Conservation (phyloP, 2,888 invertebrate genomes). For the Anthrax anthrax region DNA sequence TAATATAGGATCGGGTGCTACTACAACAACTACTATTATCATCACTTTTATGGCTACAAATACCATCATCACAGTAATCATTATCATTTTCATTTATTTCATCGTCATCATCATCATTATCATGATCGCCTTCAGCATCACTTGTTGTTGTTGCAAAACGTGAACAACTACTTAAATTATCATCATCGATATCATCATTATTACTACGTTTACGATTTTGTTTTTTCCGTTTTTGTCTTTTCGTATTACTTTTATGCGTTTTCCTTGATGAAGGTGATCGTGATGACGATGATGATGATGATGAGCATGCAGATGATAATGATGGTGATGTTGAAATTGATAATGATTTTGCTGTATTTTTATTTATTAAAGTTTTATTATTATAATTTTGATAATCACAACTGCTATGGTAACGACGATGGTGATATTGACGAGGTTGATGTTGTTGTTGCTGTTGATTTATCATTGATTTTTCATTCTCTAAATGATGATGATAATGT, state of each 20-base stretch:
- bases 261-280: background rate
- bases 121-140: slow-evolving; percentile 19
- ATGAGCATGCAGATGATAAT: background rate
- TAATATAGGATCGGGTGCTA: slow-evolving; percentile 5
- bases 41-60: slow-evolving; percentile 1
- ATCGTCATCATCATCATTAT: slow-evolving; percentile 8
- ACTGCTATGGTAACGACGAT: slow-evolving; percentile 2
- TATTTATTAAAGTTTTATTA: no score
- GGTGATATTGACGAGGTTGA: slow-evolving; percentile 7
- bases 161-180: slow-evolving; percentile 4
- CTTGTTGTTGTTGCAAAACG: slow-evolving; percentile 1
- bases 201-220: no score
- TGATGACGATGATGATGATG: slow-evolving; percentile 10
- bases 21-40: slow-evolving; percentile 6
- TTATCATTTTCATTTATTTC: slow-evolving; percentile 11
- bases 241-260: background rate
- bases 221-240: no score
- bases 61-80: background rate
- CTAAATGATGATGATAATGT: slow-evolving; percentile 5
- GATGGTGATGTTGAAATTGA: slow-evolving; percentile 11
- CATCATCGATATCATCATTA: slow-evolving; percentile 14
- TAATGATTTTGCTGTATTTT: slow-evolving; percentile 3
- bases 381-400: background rate
- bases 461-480: no score
- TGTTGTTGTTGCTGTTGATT: slow-evolving; percentile 3